Conservation (phyloP, 2,797 vertebrate species). For the Euphonia xanthogaster region DNA sequence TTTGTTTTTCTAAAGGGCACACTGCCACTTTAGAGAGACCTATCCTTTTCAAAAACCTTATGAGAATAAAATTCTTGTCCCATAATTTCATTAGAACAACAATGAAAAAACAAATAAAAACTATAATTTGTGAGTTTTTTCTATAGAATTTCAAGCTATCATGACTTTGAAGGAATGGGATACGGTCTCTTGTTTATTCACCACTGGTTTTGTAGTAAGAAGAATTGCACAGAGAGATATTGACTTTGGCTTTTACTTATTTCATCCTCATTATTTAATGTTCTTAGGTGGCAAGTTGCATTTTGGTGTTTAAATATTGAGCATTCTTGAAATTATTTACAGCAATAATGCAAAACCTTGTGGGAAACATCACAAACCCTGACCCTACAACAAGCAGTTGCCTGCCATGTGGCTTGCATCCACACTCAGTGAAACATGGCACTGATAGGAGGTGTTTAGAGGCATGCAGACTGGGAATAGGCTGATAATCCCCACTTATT, state of each 20-base stretch:
- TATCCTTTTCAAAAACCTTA: slow-evolving; percentile 62
- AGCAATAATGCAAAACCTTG: slow-evolving; percentile 76
- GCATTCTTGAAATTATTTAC: slow-evolving; percentile 30
- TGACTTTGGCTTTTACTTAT: slow-evolving; percentile 66
- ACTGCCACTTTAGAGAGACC: slow-evolving; percentile 75
- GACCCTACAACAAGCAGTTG: not conserved
- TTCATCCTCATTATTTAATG: slow-evolving; percentile 77
- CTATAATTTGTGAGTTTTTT: not conserved
- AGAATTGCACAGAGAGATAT: slow-evolving; percentile 29
- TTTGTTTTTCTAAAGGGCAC: slow-evolving; percentile 72
- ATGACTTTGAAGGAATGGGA: slow-evolving; percentile 68
- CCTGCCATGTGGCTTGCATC: not conserved
- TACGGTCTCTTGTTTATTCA: slow-evolving; percentile 69
- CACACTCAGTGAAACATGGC: not conserved
- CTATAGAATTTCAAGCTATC: not conserved
- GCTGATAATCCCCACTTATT: not conserved
- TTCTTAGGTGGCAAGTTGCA: slow-evolving; percentile 12
- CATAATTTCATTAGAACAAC: not conserved
- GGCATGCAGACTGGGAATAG: not conserved
- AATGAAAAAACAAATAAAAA: not conserved
- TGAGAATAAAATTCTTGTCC: slow-evolving; percentile 4
- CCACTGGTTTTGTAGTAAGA: slow-evolving; percentile 28
- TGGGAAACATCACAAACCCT: slow-evolving; percentile 42
- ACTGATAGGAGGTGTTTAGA: not conserved
- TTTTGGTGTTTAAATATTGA: slow-evolving; percentile 34